Evolutionary conservation across 1,140 invertebrate species (phyloP), one percentile per base, ranked within the genome.

Genomic region (Bicyclus anynana): DNA sequence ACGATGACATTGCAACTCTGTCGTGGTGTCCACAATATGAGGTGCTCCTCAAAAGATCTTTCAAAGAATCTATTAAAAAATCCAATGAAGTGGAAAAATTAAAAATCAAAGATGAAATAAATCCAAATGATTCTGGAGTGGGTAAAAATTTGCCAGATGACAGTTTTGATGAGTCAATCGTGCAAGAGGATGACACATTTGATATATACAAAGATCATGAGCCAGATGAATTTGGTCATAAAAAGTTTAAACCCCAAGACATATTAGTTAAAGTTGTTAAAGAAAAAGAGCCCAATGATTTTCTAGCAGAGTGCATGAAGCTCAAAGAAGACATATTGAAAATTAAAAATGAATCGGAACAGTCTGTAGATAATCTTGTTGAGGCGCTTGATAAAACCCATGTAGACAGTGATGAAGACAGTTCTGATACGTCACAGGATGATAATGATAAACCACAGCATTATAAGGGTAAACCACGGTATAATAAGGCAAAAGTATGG

Each of bases 11-110:
- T 38, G 76, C 92, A 5, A 93, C 91, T 62, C 61, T 96, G 18
- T 91, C 92, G 23, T 96, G 94, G 94, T 95, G 94, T 87, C 94
- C 94, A 35, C 72, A 85, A 59, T 84, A 70, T 69, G 69, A 78
- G 44, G 66, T 79, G 6, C 17, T 48, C 12, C 16, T 82, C 4
- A 71, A 66, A 29, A 88, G 76, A 69, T 58, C 59, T 50, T 47
- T 78, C 10, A 60, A 67, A 20, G 58, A 70, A 48, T 57, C 55
- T 35, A 58, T 72, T 17, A 69, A 59, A 18, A 71, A 56, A 55
- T 58, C 59, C 5, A 60, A 26, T 49, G 62, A 63, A 21, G 59
- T 64, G n/a, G 29, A 72, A 18, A 74, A 74, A 67, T 60, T 84
- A 38, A 54, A 38, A 49, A 60, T 72, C 12, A 54, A 29, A 44